Conservation (phyloP, 2,113 vertebrate species). For the Zosterops lateralis region DNA sequence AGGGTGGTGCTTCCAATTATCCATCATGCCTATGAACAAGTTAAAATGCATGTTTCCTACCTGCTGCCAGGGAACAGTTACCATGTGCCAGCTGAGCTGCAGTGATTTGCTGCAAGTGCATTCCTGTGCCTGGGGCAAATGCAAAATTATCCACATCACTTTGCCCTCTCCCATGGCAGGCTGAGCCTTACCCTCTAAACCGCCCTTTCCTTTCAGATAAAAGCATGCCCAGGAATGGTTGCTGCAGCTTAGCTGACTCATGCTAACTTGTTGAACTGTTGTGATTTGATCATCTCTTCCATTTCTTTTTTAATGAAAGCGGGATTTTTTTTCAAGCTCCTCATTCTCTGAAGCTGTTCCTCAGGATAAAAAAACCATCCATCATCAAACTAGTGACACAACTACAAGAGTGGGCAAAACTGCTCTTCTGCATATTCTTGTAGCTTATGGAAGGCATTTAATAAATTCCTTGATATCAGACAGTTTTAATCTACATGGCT, state of each 20-base stretch:
- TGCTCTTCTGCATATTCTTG: not conserved
- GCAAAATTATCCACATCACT: not conserved
- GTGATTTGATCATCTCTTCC: not conserved
- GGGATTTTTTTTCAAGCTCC: not conserved
- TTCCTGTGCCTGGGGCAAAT: not conserved
- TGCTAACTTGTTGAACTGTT: not conserved
- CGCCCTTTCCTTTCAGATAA: not conserved
- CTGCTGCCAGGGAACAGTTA: not conserved
- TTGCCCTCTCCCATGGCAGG: not conserved
- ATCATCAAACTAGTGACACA: not conserved
- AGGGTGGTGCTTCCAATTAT: not conserved
- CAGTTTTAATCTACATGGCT: constrained; percentile 8
- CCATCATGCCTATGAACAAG: not conserved
- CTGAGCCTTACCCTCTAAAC: not conserved
- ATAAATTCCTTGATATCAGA: constrained; percentile 42
- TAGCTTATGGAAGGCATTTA: constrained; percentile 23
- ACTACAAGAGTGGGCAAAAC: not conserved
- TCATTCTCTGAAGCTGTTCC: constrained; percentile 1
- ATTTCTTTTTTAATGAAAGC: not conserved
- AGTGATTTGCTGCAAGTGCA: not conserved
- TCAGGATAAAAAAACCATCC: constrained; percentile 7
- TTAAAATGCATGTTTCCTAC: not conserved
- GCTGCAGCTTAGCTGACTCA: constrained; percentile 36
- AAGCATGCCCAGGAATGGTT: not conserved
- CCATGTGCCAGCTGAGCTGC: not conserved